Evolutionary conservation across 2,113 vertebrate genomes (phyloP), one percentile per base, ranked within the genome.

Genomic region (Larimichthys polyactis): DNA sequence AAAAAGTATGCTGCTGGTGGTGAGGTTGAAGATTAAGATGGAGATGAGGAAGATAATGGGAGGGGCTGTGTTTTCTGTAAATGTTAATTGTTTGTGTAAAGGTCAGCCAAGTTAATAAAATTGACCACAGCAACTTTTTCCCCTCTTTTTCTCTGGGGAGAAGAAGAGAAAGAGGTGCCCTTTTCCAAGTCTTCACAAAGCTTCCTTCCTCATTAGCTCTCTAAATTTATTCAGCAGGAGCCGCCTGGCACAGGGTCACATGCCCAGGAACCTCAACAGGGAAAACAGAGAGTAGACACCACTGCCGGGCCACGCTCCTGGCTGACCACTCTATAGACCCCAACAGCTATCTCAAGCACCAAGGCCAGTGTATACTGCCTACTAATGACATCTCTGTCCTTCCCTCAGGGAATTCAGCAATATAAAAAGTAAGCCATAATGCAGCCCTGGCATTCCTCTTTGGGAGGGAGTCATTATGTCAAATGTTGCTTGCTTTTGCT

Each of bases 41-140:
- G 85, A 90, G 79, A 89, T 82, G 82, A 84, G 83, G 62, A 51
- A 72, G 69, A 81, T 80, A 79, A 90, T 90, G 75, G 76, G 78
- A 85, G 87, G 73, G 93, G 90, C 88, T 92, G 93, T 91, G 82
- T 95, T 95, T 95, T 92, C 89, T 94, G 95, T 94, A 96, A 97
- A 97, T 96, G 95, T 96, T 96, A 97, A 97, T 94, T 96, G 94
- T 94, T 94, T 85, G 92, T 85, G 85, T 95, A 95, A 97, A 97
- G 94, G 95, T 96, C 95, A 96, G 90, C 86, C 88, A 93, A 95
- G 94, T 94, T 93, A 95, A 95, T 94, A 91, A 94, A 95, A 89
- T 89, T 93, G 93, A 94, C 91, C 89, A 86, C 77, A 79, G 75
- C 82, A 74, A 88, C 88, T 93, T 94, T 40, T 89, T 86, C 91